Base-by-base conservation (phyloP, 1,140 invertebrate species). In the Neomicropteryx cornuta region DNA sequence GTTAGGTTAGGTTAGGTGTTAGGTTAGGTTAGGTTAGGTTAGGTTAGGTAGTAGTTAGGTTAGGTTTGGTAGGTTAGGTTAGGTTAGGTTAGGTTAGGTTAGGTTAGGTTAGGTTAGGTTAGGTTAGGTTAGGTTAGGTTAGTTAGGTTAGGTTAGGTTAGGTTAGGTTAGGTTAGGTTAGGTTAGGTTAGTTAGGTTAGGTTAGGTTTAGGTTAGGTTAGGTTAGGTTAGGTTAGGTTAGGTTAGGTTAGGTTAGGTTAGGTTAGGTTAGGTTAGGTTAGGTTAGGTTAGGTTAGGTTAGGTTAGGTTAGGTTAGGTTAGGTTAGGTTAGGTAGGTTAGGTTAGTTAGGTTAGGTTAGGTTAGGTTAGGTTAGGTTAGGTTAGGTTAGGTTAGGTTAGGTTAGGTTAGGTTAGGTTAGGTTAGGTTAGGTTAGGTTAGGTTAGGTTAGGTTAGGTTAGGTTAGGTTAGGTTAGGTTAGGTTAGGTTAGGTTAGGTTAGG, bases 381-480 rank as follows among this genome's bases (percentile, higher is more conserved):
- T 32, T 44, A 21, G 23, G 40, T n/a, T 45, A 33, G 30, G 39
- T 17, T 45, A 38, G 35, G 39, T 33, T 43, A 38, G 30, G 43
- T 34, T 45, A 35, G 22, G 39, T 37, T 42, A 34, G 31, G 39
- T 37, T 42, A 34, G 31, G 42, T 37, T 43, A 34, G 23, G 31
- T 37, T 42, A 34, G 35, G 42, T 29, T 34, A 24, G 35, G 42
- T 37, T 42, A 23, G 35, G 39, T 37, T 34, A 34, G 31, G 42
- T 29, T 23, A 36, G 37, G 42, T 37, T 45, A 31, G 42, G 38
- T 37, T 38, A 39, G 21, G 40, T 33, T 45, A 36, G 28, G 45
- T 32, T 45, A 36, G 33, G 42, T 42, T 46, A 31, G 38, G 43
- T 42, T 45, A 36, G 33, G 44, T 37, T 35, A 40, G 27, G 39